Conservation (phyloP, 2,113 vertebrate genomes). For the Kobus ellipsiprymnus region DNA sequence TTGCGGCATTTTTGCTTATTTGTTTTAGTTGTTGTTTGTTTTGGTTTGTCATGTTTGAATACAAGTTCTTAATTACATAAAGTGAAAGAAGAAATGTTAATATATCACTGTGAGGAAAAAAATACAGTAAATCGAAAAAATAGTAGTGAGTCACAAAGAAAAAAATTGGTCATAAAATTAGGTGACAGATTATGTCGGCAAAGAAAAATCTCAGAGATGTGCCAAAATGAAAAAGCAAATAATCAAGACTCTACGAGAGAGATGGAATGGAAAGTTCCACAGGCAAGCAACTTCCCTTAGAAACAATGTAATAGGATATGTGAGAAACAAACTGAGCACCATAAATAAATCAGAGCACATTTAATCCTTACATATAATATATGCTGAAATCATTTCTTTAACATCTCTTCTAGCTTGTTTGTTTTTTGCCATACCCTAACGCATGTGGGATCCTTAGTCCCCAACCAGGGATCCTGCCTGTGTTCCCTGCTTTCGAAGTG, state of each 20-base stretch:
- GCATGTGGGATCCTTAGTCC: not conserved
- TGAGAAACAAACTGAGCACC: not conserved
- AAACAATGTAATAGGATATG: not conserved
- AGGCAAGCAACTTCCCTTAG: constrained; percentile 16
- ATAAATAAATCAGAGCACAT: not conserved
- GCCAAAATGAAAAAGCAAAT: not conserved
- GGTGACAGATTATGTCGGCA: not conserved
- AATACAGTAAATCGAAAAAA: not conserved
- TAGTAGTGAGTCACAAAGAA: not conserved
- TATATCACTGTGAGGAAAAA: not conserved
- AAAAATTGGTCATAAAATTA: not conserved
- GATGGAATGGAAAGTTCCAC: constrained; percentile 16
- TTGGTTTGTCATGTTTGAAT: not conserved
- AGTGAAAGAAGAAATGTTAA: not conserved
- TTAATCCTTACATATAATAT: not conserved
- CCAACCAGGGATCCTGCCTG: not conserved
- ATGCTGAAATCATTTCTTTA: not conserved
- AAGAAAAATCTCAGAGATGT: not conserved
- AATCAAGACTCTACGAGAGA: not conserved
- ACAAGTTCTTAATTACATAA: not conserved
- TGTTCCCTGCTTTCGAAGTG: fast-evolving
- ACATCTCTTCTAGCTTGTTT: not conserved
- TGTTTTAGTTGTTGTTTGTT: not conserved
- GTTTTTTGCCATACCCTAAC: not conserved
- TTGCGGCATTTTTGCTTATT: not conserved